Evolutionary conservation across 64 coral and sea anemone genomes (phyloP), one percentile per base, ranked within the genome.

Genomic region (Montipora efflorescens): DNA sequence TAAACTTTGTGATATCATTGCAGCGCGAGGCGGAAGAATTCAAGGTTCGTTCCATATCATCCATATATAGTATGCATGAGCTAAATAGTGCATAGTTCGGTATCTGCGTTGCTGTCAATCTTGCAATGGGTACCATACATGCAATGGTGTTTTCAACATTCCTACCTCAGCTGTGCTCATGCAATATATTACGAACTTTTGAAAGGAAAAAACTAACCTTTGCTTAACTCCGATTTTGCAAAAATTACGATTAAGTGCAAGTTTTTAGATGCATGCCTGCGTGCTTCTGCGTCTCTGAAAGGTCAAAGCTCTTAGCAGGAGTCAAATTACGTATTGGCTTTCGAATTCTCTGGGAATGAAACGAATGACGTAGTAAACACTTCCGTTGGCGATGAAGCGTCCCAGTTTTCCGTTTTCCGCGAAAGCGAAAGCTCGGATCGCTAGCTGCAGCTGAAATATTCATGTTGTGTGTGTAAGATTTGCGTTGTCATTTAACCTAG

Each of bases 271-370:
- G 45, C 82, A 86, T 86, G 64, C 66, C 82, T 71, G 82, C 82
- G 48, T 66, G 45, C 59, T 67, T 68, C 28, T 16, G 46, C n/a
- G 13, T 48, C 15, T 22, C 59, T 47, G 13, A 84, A 50, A 67
- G 82, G 82, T 86, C 82, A 86, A 72, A 86, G 36, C 67, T 9
- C 82, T 86, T 18, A 43, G 82, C 66, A 47, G 70, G 82, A 68
- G 82, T 86, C 82, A 72, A 11, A 71, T 70, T 72, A 72, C 66
- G 66, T 86, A 86, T 86, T 86, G 62, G 82, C 82, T 86, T 86
- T 86, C 82, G 82, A 86, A 86, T 86, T 46, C 67, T 48, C 82
- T 86, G 82, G 82, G 82, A 46, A 71, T 71, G 47, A n/a, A 5
- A 4, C 11, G 36, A 68, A 71, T 86, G 82, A 86, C 82, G 82